phyloP scores from a whole-genome alignment of 2,113 vertebrate genomes.

The Petaurus breviceps region DNA sequence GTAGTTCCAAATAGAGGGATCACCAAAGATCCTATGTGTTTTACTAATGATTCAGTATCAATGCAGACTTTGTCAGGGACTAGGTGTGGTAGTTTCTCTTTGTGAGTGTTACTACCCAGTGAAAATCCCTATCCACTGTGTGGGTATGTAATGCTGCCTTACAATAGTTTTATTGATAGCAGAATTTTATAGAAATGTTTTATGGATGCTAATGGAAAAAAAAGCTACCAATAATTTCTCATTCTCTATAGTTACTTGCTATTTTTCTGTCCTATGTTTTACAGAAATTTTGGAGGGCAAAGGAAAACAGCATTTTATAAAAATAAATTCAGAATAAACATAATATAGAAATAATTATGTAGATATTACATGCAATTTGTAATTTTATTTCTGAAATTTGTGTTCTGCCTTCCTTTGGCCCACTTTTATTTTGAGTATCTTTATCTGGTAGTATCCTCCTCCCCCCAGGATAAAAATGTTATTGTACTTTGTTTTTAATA shows the following conservation, averaged over 20 bases:
- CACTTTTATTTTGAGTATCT: neutral
- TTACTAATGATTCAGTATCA: neutral
- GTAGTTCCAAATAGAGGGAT: neutral
- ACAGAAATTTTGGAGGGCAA: slow-evolving; percentile 61
- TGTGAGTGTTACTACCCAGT: slow-evolving; percentile 21
- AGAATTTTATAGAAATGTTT: slow-evolving; percentile 67
- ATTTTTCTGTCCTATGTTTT: slow-evolving; percentile 61
- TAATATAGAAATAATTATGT: slow-evolving; percentile 47
- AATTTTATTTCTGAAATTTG: slow-evolving; percentile 57
- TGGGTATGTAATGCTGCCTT: slow-evolving; percentile 51
- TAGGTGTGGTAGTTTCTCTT: neutral
- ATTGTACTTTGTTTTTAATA: slow-evolving; percentile 26
- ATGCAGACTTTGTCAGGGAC: slow-evolving; percentile 12
- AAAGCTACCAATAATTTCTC: slow-evolving; percentile 28
- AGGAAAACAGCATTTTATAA: slow-evolving; percentile 62
- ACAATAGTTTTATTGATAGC: slow-evolving; percentile 69
- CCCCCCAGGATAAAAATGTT: slow-evolving; percentile 32
- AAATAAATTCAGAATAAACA: slow-evolving; percentile 65
- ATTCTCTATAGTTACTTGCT: slow-evolving; percentile 24
- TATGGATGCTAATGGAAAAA: slow-evolving; percentile 66
- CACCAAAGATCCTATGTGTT: neutral
- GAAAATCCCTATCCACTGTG: slow-evolving; percentile 53
- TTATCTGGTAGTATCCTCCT: neutral
- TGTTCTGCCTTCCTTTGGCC: neutral
- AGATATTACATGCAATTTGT: slow-evolving; percentile 4